Evolutionary conservation across 2,888 invertebrate species (phyloP), one percentile per base, ranked within the genome.

Genomic region (Prosopocoilus inquinatus): DNA sequence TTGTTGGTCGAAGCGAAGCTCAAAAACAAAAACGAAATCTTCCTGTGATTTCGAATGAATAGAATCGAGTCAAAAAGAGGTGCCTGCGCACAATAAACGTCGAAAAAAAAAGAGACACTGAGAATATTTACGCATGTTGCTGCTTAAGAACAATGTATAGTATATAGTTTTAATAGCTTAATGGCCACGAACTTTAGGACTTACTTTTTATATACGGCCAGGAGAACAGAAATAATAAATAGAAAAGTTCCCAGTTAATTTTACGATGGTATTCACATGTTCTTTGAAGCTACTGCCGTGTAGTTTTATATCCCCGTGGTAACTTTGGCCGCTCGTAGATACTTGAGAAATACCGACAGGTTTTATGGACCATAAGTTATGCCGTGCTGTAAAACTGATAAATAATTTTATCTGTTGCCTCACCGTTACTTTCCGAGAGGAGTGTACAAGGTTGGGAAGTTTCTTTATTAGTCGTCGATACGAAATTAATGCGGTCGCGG

Each of bases 351-450:
- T 47, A 47, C 47, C 35, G 47, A 34, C 33, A 47, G 35, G 15
- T 34, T 47, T 47, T 47, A 47, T 47, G 47, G 35, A 34, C 35
- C 47, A 47, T 47, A 47, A 47, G 47, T 47, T 47, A 47, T 47
- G 34, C 35, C 41, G 16, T 15, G 47, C 33, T 11, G 34, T 34
- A 47, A 34, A 47, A 41, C 41, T 41, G 47, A 47, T 47, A 47
- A 47, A 47, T 47, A 35, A 47, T 47, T 47, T 47, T 47, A 47
- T 15, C 47, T 13, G 13, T 9, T 35, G 35, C 47, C 47, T 47
- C 47, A 47, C 47, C 47, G 47, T 47, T 47, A 47, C 20, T 28
- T 28, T 28, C 20, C 20, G 20, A 28, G 20, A 28, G 20, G 20
- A 28, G 20, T 28, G 20, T 28, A 28, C 20, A 28, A 28, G 20